Percentiles rank a stretch among this genome's conserved stretches.
These are phyloP conservation scores for Chaetoderma sp. DNA, from an alignment of 2,888 invertebrate genomes.

Conservation along the genomic window DNA sequence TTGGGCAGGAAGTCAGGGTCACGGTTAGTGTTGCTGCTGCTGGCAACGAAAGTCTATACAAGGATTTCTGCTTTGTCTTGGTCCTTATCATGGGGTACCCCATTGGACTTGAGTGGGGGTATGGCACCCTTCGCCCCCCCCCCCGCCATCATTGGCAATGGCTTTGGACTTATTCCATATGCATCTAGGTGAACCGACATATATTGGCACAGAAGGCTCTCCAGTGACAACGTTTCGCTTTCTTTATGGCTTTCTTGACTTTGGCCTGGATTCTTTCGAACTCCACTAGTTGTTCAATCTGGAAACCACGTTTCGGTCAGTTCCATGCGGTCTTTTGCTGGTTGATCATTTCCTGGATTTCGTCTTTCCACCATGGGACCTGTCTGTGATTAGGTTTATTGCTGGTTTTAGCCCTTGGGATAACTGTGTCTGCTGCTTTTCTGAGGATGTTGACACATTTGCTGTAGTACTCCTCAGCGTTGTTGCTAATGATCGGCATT, in stretches of 20 bases:
- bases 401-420: background rate
- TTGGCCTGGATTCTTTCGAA: background rate
- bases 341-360: background rate
- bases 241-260: background rate
- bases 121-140: too few relatives aligned
- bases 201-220: background rate
- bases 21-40: background rate
- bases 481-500: too few relatives aligned
- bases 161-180: background rate
- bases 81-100: background rate
- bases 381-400: background rate
- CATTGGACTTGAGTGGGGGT: too few relatives aligned
- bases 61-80: background rate
- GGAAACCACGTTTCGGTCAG: background rate
- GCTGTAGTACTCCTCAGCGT: too few relatives aligned
- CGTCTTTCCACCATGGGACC: slow-evolving; percentile 2
- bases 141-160: too few relatives aligned
- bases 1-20: background rate
- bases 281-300: too few relatives aligned
- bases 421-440: background rate
- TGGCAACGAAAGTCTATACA: background rate
- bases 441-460: background rate
- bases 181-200: background rate
- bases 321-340: background rate
- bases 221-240: background rate